Base-by-base conservation (phyloP, 2,888 invertebrate species). In the Ophion costatus region DNA sequence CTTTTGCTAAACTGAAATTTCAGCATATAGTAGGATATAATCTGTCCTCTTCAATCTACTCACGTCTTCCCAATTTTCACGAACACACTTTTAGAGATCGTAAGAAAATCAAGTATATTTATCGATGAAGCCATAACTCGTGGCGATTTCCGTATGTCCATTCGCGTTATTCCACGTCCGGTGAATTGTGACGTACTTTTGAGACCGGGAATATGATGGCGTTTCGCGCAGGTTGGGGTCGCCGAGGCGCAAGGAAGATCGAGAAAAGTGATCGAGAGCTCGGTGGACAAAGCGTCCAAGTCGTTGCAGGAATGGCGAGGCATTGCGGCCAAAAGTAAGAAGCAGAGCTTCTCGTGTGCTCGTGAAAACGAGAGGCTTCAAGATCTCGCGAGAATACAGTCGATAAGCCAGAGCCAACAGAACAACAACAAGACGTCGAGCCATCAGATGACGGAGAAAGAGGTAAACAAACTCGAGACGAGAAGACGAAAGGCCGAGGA, bases 331-430 rank as follows among this genome's bases (percentile, higher is more conserved):
- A 98, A 98, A 94, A 96, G 97, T 75, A 98, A 98, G 94, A 98
- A 98, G 92, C 96, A 97, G 84, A 98, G 98, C 85, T 98, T 98
- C 93, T 94, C 96, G 0, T 97, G 97, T 86, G 97, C 98, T 0
- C 95, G 98, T 80, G 98, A 98, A 90, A 98, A 98, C 92, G 98
- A 99, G 94, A 97, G 98, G 92, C 94, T 98, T 61, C 98, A 98
- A 93, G 98, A 98, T 91, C 71, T 93, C 11, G 92, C 93, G 51
- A 89, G 95, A 78, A 94, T 95, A 88, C 95, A 95, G 29, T 95
- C 95, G 87, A 94, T 95, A 88, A 95, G 95, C 42, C 95, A 95
- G 90, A 95, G 95, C 77, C 95, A 95, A 56, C 95, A 95, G 87
- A 93, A 94, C 83, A 94, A 88, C 56, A 94, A 95, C 93, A 95